Conservation (phyloP, 2,888 invertebrate species). For the Polia nebulosa region DNA sequence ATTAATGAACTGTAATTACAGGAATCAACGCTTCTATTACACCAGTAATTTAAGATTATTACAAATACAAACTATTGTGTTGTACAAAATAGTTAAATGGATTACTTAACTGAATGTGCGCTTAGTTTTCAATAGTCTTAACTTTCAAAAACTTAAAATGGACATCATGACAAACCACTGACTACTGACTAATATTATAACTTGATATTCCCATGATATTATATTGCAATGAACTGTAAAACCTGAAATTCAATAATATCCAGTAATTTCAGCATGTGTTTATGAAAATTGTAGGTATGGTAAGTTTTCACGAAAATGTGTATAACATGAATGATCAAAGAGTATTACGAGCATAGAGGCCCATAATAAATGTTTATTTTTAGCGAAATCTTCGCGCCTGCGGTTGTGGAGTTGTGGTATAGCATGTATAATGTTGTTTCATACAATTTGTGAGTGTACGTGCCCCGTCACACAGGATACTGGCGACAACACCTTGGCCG, state of each 20-base stretch:
- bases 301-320: slow-evolving; percentile 17
- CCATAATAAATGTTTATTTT: slow-evolving; percentile 36
- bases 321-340: slow-evolving; percentile 26
- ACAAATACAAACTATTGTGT: slow-evolving; percentile 27
- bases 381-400: slow-evolving; percentile 40
- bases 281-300: slow-evolving; percentile 20
- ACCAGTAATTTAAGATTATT: slow-evolving; percentile 32
- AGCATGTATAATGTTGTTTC: slow-evolving; percentile 42
- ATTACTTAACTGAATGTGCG: slow-evolving; percentile 7
- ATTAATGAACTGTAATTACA: slow-evolving; percentile 52
- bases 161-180: background rate
- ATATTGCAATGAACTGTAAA: background rate
- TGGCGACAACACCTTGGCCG: slow-evolving; percentile 63
- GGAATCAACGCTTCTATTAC: slow-evolving; percentile 38
- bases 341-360: slow-evolving; percentile 9
- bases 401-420: slow-evolving; percentile 31
- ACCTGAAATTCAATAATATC: background rate
- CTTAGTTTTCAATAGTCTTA: background rate
- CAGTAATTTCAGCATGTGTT: background rate
- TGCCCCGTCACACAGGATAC: slow-evolving; percentile 60
- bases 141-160: background rate
- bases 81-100: slow-evolving; percentile 14
- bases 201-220: background rate
- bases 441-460: slow-evolving; percentile 53
- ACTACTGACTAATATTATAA: no score